These are phyloP conservation scores for Chelmon rostratus DNA, from an alignment of 2,797 vertebrate species.

Conservation along the genomic window DNA sequence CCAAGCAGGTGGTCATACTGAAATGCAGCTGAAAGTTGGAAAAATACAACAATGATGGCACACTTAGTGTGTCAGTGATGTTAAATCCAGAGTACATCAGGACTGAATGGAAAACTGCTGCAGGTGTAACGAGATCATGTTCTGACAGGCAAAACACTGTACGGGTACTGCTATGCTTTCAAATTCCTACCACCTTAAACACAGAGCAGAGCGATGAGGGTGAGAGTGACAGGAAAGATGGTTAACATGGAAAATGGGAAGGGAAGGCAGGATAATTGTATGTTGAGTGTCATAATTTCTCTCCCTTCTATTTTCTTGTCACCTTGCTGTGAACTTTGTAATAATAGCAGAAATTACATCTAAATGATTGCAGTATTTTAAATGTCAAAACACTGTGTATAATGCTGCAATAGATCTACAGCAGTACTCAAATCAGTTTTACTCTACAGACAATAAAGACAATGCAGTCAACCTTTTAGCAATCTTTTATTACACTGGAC, in stretches of 20 bases:
- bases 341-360: neutral
- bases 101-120: neutral
- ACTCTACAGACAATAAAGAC: neutral
- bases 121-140: neutral
- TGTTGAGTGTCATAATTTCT: neutral
- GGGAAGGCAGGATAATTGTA: slow-evolving; percentile 3
- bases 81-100: neutral
- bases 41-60: too few relatives aligned
- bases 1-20: too few relatives aligned
- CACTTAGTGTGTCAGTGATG: neutral
- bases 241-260: neutral
- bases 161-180: neutral
- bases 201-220: neutral
- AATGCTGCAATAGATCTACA: too few relatives aligned
- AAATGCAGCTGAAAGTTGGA: too few relatives aligned
- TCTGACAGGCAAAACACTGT: neutral
- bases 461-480: neutral
- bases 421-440: neutral
- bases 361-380: neutral
- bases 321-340: neutral
- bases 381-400: neutral
- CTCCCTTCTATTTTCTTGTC: neutral
- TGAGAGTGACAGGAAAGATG: neutral
- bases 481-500: too few relatives aligned
- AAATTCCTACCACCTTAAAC: neutral